A percentile compares a stretch with the other conserved stretches of the same genome.
phyloP scores from a whole-genome alignment of 2,113 vertebrate species.

The Epinephelus lanceolatus region DNA sequence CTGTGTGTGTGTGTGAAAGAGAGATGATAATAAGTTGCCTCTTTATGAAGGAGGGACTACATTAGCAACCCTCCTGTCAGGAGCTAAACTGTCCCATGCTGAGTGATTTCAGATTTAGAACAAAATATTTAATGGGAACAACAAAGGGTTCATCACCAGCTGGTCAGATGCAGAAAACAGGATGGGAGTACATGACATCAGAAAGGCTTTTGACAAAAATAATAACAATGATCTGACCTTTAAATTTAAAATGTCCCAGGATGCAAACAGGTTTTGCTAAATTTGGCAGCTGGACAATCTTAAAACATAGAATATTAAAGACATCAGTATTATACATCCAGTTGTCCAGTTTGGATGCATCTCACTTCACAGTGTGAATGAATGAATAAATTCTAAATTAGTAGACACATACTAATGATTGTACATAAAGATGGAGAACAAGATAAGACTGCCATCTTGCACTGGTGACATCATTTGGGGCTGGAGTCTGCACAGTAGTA shows the following conservation, averaged over 20 bases:
- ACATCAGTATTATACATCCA: background rate
- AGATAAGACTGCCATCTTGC: no score
- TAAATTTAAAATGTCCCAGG: background rate
- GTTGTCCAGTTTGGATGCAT: no score
- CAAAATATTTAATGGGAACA: slow-evolving; percentile 2
- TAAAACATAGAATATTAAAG: background rate
- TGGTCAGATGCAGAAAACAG: background rate
- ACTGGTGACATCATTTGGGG: no score
- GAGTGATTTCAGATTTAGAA: background rate
- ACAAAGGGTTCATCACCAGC: background rate
- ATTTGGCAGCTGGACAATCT: background rate
- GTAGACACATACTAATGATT: no score
- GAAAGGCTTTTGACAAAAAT: background rate
- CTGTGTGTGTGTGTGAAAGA: background rate
- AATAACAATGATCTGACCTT: background rate
- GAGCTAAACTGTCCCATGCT: slow-evolving; percentile 20
- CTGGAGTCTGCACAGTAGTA: no score
- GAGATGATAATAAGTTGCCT: slow-evolving; percentile 25
- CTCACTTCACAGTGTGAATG: background rate
- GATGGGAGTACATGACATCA: background rate
- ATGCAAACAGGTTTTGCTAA: background rate
- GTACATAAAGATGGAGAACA: no score
- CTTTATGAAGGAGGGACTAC: slow-evolving; percentile 17
- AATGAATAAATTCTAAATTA: background rate
- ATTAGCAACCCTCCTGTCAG: slow-evolving; percentile 15